A percentile compares a stretch with the other conserved stretches of the same genome.
Conservation (phyloP, 2,888 invertebrate species). For the Ferdinandea cuprea region DNA sequence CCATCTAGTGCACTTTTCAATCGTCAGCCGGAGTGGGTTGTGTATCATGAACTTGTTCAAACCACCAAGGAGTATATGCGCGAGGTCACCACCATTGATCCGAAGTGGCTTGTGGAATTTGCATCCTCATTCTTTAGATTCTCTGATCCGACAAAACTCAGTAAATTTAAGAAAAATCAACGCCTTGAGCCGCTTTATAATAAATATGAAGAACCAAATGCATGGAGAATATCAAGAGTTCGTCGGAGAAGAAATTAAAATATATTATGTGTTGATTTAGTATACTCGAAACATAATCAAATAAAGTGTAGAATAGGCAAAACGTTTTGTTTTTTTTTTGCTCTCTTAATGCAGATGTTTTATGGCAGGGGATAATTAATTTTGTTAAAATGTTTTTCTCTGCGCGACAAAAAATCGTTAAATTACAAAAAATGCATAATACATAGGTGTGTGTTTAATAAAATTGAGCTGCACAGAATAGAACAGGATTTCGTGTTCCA, state of each 20-base stretch:
- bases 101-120: conserved; percentile 99
- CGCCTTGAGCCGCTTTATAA: conserved; percentile 98
- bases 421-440: no score
- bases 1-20: conserved; percentile 99
- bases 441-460: no score
- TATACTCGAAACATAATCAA: background rate
- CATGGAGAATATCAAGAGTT: conserved; percentile 98
- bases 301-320: conserved; percentile 7
- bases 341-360: no score
- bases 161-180: conserved; percentile 99
- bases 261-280: conserved; percentile 1
- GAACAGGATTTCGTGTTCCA: no score
- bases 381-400: no score
- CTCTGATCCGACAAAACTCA: conserved; percentile 98
- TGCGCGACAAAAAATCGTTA: no score
- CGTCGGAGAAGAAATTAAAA: conserved; percentile 92
- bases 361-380: no score
- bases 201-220: conserved; percentile 99
- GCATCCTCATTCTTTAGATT: conserved; percentile 99
- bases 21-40: conserved; percentile 99
- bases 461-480: no score
- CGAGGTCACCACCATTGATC: conserved; percentile 98
- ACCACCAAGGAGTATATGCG: conserved; percentile 99
- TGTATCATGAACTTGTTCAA: conserved; percentile 99
- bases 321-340: background rate